Base-by-base conservation (phyloP, 2,888 invertebrate species). In the Phortica magna region DNA sequence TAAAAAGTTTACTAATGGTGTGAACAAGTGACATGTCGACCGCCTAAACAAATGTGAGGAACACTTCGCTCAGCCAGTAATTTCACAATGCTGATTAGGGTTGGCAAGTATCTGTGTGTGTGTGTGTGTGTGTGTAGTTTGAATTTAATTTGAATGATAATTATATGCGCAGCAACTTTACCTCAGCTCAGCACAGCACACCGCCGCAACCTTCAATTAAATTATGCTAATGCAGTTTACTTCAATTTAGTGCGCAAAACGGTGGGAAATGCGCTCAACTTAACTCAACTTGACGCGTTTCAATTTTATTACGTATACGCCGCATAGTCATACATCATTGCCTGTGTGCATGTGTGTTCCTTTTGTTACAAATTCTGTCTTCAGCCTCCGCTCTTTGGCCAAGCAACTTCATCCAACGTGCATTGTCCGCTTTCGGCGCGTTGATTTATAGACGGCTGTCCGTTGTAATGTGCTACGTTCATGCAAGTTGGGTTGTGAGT, bases 271-370 rank as follows among this genome's bases (percentile, higher is more conserved):
- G 17, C 70, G 48, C 53, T 14, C 17, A 14, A 72, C 72, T 72
- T 17, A 57, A 31, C 39, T 57, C 42, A 55, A 31, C 39, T 72
- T 41, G 31, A n/a, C 43, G 59, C 59, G 59, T 10, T 61, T 61
- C 7, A 22, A 22, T 61, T 22, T 61, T 17, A 82, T 80, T 81
- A 80, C 77, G 80, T 80, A 80, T 83, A 82, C 85, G 83, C 76
- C 77, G 68, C 19, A 53, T 65, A 7, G 14, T 48, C 9, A 9
- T 59, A 59, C 17, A 19, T 19, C 22, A 61, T 10, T 22, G 17
- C 7, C 5, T 61, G 22, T 14, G 57, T 17, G 14, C n/a, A 7
- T 12, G 1, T n/a, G 57, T n/a, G n/a, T 19, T 48, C 48, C 10
- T 48, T 48, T 48, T 48, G 48, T 48, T 48, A 14, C 48, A 14